Evolutionary conservation across 1,140 invertebrate species (phyloP).

Genomic region (Drosophila virilis): DNA sequence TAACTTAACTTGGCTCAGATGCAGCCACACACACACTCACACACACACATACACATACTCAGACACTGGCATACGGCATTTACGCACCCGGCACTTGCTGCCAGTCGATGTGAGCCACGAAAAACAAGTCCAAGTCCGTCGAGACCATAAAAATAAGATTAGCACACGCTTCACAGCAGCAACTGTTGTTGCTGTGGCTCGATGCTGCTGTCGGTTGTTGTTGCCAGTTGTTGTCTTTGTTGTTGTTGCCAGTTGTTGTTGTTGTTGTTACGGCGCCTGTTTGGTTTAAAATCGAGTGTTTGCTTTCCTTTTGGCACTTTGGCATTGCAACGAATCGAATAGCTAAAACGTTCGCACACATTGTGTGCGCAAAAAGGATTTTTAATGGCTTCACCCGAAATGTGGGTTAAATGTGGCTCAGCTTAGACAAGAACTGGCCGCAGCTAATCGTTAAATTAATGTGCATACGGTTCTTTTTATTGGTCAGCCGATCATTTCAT

Average conservation of each 20-base stretch:
- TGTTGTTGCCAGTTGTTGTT: constrained; percentile 29
- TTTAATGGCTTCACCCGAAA: constrained; percentile 39
- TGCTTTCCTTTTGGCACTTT: constrained; percentile 28
- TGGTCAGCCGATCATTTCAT: constrained; percentile 5
- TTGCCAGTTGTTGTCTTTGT: constrained; percentile 14
- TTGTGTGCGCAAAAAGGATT: constrained; percentile 44
- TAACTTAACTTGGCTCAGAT: constrained; percentile 79
- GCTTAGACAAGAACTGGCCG: not conserved
- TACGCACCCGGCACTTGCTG: constrained; percentile 44
- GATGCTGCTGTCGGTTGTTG: constrained; percentile 8
- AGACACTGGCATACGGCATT: constrained; percentile 47
- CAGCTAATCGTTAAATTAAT: not conserved
- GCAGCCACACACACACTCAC: constrained; percentile 34
- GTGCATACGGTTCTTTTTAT: not conserved
- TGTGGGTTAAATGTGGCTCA: constrained; percentile 40
- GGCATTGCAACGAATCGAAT: constrained; percentile 33
- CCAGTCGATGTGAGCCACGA: constrained; percentile 27
- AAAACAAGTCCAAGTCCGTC: constrained; percentile 69
- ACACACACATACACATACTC: constrained; percentile 20
- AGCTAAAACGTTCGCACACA: constrained; percentile 47
- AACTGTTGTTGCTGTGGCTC: constrained; percentile 27
- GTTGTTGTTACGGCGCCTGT: constrained; percentile 28
- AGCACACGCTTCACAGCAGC: constrained; percentile 69
- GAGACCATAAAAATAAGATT: constrained; percentile 82
- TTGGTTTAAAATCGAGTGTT: constrained; percentile 27